phyloP scores from a whole-genome alignment of 2,888 invertebrate genomes.

The Nemurella pictetii region DNA sequence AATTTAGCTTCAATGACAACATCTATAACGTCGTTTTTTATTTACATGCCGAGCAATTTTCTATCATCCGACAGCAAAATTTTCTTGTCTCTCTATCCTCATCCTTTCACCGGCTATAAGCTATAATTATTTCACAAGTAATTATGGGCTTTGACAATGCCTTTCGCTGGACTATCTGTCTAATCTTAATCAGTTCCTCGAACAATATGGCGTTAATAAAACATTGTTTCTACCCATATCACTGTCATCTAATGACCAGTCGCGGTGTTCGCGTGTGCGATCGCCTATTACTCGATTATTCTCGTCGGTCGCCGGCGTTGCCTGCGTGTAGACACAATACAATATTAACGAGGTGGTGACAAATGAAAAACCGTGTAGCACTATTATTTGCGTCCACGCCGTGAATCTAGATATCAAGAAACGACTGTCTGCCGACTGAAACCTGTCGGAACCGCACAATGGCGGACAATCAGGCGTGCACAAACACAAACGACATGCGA shows the following conservation, averaged over 20 bases:
- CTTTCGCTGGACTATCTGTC: neutral
- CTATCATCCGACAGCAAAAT: too few relatives aligned
- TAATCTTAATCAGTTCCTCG: neutral
- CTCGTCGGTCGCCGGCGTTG: neutral
- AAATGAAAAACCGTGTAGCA: too few relatives aligned
- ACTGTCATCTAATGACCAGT: neutral
- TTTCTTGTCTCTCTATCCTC: neutral
- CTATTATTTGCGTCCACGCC: too few relatives aligned
- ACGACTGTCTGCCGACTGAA: too few relatives aligned
- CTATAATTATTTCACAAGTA: neutral
- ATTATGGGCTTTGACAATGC: neutral
- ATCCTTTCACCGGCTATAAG: neutral
- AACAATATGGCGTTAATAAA: neutral
- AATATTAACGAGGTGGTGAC: conserved; percentile 11
- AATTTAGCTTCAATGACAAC: too few relatives aligned
- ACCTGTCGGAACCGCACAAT: neutral
- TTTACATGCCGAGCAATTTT: too few relatives aligned
- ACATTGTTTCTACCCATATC: neutral
- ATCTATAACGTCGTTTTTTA: too few relatives aligned
- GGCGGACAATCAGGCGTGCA: neutral
- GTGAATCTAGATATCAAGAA: neutral
- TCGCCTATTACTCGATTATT: conserved; percentile 1
- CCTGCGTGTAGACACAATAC: conserved; percentile 2
- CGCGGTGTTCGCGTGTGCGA: neutral
- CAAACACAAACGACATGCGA: neutral